Evolutionary conservation across 2,113 vertebrate genomes (phyloP), one percentile per base, ranked within the genome.

Genomic region (Embiotoca jacksoni): DNA sequence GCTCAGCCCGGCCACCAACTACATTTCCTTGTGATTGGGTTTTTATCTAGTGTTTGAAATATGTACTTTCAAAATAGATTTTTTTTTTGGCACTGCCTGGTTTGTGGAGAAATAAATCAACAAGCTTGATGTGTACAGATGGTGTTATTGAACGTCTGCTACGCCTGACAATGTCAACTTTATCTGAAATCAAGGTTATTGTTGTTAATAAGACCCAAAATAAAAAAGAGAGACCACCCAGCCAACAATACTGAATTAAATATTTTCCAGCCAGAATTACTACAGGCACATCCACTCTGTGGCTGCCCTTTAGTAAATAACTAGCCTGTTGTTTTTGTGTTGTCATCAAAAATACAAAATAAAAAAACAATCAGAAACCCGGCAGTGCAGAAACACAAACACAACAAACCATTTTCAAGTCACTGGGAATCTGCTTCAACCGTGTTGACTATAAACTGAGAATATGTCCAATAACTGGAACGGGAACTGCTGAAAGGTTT

Each of bases 41-140:
- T 86, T 75, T 80, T 75, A 80, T 80, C 61, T 75, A 5, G 10
- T 47, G 58, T 69, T 62, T 75, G 47, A 76, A 84, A 84, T 74
- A 70, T 66, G 9, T 41, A 23, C 37, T 78, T 86, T 85, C 59
- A 9, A 75, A 72, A 73, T 47, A 6, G 36, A 62, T 31, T 61
- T 44, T 78, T 33, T 33, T 62, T n/a, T 23, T 23, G 23, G 23
- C 23, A 23, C 46, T 41, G 56, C 15, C 14, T 36, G 46, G 64
- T 39, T 44, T 37, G 56, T 71, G 9, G 39, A 59, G 35, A 73
- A 64, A 57, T 60, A 53, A 69, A 70, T 79, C 30, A 57, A 80
- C 65, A 55, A 14, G 23, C 60, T 13, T 49, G 14, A 58, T 44
- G 44, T 7, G 31, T 56, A 46, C 23, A 68, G 31, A 77, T 35